Percentiles rank a stretch among this genome's conserved stretches.
phyloP scores from a whole-genome alignment of 2,888 invertebrate genomes.

The Cryptus armator region DNA sequence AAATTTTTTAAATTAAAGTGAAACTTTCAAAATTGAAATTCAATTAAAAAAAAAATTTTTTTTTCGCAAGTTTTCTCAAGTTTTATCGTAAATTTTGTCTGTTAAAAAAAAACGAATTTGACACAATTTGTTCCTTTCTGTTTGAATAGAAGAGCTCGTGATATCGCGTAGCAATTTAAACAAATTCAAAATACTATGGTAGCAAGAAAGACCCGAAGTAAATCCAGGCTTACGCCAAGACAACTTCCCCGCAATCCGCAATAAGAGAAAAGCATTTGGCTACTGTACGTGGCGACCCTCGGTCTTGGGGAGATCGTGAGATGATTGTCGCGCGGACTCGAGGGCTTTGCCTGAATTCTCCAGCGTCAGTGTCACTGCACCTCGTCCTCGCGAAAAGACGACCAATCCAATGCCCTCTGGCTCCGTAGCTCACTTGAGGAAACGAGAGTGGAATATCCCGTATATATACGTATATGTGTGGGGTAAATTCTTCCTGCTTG shows the following conservation, averaged over 20 bases:
- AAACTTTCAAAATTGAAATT: too few species aligned
- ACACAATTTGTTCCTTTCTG: too few species aligned
- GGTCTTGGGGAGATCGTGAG: slow-evolving; percentile 44
- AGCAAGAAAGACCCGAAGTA: neutral
- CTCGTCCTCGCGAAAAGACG: slow-evolving; percentile 19
- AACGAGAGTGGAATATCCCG: slow-evolving; percentile 53
- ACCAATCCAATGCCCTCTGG: slow-evolving; percentile 40
- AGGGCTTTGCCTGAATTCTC: slow-evolving; percentile 9
- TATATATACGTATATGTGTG: slow-evolving; percentile 33
- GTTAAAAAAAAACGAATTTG: too few species aligned
- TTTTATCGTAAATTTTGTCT: too few species aligned
- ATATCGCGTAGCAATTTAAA: neutral
- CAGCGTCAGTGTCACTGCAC: neutral
- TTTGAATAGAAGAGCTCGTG: too few species aligned
- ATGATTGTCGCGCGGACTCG: slow-evolving; percentile 38
- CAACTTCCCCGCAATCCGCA: slow-evolving; percentile 30
- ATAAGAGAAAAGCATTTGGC: slow-evolving; percentile 52
- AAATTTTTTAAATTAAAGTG: too few species aligned
- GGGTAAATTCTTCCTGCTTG: slow-evolving; percentile 12
- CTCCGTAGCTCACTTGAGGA: slow-evolving; percentile 45
- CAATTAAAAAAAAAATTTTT: too few species aligned
- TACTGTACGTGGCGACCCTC: slow-evolving; percentile 43
- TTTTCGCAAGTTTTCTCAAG: too few species aligned
- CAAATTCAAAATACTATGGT: slow-evolving; percentile 22
- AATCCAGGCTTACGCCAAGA: slow-evolving; percentile 33